These are phyloP conservation scores for Dynastes tityus DNA, from an alignment of 2,888 invertebrate genomes.

Conservation along the genomic window DNA sequence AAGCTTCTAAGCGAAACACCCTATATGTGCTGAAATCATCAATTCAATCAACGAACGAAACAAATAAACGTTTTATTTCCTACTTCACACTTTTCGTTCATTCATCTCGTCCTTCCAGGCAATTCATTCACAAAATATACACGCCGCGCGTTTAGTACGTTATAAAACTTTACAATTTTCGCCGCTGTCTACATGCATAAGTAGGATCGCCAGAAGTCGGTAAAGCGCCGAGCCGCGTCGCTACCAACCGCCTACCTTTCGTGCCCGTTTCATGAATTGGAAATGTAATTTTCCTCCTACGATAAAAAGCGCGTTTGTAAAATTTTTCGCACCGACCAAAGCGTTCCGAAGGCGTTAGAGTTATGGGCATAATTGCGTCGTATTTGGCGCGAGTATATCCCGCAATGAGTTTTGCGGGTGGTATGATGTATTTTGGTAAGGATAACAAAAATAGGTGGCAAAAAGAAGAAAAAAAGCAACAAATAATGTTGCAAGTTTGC, in stretches of 20 bases:
- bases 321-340: slow-evolving; percentile 50
- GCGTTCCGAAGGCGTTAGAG: slow-evolving; percentile 2
- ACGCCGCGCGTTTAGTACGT: slow-evolving; percentile 49
- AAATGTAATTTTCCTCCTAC: slow-evolving; percentile 68
- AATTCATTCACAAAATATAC: slow-evolving; percentile 45
- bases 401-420: not conserved
- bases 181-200: slow-evolving; percentile 48
- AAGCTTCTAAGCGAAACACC: no score
- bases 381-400: not conserved
- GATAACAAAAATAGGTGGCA: no score
- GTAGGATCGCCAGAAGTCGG: slow-evolving; percentile 48
- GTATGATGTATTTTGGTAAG: no score
- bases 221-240: slow-evolving; percentile 44
- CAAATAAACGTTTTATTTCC: no score
- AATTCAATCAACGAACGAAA: no score
- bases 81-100: not conserved
- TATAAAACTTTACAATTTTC: slow-evolving; percentile 58
- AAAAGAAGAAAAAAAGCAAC: no score
- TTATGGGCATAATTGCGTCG: slow-evolving; percentile 26
- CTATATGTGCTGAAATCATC: no score
- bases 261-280: slow-evolving; percentile 67
- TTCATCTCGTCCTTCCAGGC: not conserved
- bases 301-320: slow-evolving; percentile 55
- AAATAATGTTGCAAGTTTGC: no score
- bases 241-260: slow-evolving; percentile 53